These are phyloP conservation scores for Pecten maximus DNA, from an alignment of 2,888 invertebrate species.

Conservation along the genomic window DNA sequence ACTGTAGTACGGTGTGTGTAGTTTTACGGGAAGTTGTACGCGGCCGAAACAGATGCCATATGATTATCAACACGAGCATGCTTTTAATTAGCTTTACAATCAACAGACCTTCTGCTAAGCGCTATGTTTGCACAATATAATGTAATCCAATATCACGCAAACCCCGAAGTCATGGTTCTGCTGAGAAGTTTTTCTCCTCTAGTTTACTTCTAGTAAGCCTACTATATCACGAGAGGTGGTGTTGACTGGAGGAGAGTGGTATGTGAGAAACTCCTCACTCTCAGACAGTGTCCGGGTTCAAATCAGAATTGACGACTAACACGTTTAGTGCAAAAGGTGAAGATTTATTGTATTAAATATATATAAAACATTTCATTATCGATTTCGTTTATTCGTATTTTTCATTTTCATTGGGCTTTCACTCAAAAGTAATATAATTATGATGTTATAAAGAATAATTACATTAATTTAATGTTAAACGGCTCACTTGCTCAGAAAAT, in stretches of 20 bases:
- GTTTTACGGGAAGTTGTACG: neutral
- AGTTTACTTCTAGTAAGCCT: neutral
- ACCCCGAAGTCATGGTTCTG: neutral
- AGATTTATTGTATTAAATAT: neutral
- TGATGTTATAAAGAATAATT: too few species aligned
- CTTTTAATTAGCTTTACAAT: conserved; percentile 23
- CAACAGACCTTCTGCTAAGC: conserved; percentile 25
- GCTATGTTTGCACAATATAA: conserved; percentile 35
- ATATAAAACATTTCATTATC: neutral
- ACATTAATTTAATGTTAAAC: too few species aligned
- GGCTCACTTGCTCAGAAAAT: too few species aligned
- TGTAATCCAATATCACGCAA: conserved; percentile 22
- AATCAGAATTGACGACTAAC: neutral
- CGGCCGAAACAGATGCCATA: neutral
- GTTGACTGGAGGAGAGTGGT: neutral
- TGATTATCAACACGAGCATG: conserved; percentile 29
- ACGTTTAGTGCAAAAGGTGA: neutral
- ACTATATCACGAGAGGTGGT: conserved; percentile 3
- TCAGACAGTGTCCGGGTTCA: neutral
- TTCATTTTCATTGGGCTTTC: too few species aligned
- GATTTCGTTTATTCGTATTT: neutral
- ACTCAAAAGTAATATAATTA: neutral
- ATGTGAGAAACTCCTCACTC: neutral
- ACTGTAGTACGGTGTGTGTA: neutral
- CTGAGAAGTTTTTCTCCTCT: neutral